Evolutionary conservation across 2,797 vertebrate species (phyloP).

Genomic region (Pipistrellus pygmaeus): DNA sequence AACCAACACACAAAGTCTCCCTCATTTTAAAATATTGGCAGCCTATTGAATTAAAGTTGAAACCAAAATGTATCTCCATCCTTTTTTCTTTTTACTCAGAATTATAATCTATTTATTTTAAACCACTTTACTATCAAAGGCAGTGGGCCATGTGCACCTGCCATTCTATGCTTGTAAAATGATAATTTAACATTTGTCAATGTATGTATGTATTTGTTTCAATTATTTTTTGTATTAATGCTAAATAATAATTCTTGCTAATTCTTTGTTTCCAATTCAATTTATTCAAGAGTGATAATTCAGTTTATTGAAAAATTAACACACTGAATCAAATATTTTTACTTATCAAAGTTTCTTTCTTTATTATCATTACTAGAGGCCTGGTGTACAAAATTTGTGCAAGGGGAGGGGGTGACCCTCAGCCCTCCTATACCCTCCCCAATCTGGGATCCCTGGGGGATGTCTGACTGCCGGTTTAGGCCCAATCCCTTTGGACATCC

Average conservation of each 20-base stretch:
- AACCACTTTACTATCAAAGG: background rate
- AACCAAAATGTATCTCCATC: background rate
- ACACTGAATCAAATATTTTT: background rate
- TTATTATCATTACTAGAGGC: background rate
- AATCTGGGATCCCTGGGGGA: too few relatives aligned
- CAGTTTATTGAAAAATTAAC: background rate
- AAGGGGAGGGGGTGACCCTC: too few relatives aligned
- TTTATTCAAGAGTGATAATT: background rate
- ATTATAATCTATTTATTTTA: background rate
- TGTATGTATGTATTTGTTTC: background rate
- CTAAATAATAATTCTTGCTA: background rate
- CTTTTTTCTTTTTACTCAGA: background rate
- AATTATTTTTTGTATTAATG: background rate
- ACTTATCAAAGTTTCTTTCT: background rate
- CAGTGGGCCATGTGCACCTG: background rate
- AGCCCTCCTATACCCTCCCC: too few relatives aligned
- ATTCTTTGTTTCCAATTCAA: slow-evolving; percentile 8
- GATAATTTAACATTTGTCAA: background rate
- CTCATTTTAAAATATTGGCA: background rate
- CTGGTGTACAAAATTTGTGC: too few relatives aligned
- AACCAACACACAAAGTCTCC: background rate
- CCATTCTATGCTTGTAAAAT: background rate
- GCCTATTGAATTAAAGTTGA: background rate
- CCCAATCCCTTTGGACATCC: too few relatives aligned
- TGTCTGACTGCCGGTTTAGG: too few relatives aligned